Base-by-base conservation (phyloP, 2,113 vertebrate genomes). In the Chaenogobius annularis region DNA sequence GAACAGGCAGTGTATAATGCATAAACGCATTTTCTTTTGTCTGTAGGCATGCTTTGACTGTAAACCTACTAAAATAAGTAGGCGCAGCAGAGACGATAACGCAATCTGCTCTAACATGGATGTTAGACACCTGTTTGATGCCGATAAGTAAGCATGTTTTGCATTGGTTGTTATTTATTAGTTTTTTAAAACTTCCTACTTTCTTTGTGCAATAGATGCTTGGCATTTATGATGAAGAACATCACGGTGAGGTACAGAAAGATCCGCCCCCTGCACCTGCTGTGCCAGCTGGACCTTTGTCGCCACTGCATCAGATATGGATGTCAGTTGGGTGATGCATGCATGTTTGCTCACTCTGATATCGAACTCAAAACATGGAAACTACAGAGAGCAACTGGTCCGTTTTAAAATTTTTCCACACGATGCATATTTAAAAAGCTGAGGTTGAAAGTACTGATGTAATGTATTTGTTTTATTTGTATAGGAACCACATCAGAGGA, bases 321-420 rank as follows among this genome's bases (percentile, higher is more conserved):
- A 82, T 99, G 96, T 91, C 90, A 91, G 71, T 90, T 91, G 0
- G 95, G 96, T 75, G 94, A 96, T 86, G 89, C 82, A 85, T 99
- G 97, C 87, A 88, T 86, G 80, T 95, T 94, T 0, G 96, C 97
- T 81, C 97, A 99, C 77, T 98, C 96, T 3, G 87, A 95, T 81
- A 94, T 99, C 0, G 97, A 99, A 84, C 95, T 98, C 69, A 94
- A 96, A 87, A 94, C 95, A 84, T 99, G 97, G 97, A 92, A 92
- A 79, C 91, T 99, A 82, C 96, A 98, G 92, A 93, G 89, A 13
- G 91, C 95, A 81, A 95, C 95, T 72, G 96, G 97, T 93, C 73
- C 59, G n/a, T n/a, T 37, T 35, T 56, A 20, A 56, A 20, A 12
- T 56, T 23, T 9, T 56, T 20, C 54, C 22, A 56, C 22, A 3